Evolutionary conservation across 2,797 vertebrate species (phyloP).

Genomic region (Nyctalus aviator): DNA sequence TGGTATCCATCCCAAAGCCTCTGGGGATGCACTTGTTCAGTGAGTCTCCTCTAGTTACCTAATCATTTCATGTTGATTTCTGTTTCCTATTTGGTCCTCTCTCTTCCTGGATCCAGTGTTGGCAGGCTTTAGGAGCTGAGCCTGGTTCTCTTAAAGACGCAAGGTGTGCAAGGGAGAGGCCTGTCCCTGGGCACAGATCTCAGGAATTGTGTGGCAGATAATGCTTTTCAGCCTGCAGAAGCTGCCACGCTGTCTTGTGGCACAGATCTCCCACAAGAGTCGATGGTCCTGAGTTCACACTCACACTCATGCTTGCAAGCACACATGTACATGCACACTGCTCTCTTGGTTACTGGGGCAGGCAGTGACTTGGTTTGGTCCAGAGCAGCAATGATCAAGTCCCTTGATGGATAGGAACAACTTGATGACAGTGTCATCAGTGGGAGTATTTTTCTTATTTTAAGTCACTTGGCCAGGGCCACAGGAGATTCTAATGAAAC

Average conservation of each 20-base stretch:
- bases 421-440: neutral
- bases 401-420: neutral
- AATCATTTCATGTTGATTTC: neutral
- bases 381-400: neutral
- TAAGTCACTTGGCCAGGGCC: neutral
- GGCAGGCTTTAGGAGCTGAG: neutral
- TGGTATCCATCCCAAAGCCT: neutral
- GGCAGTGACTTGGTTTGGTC: neutral
- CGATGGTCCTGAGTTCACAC: neutral
- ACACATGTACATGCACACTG: neutral
- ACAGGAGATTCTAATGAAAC: neutral
- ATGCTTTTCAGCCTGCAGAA: neutral
- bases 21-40: neutral
- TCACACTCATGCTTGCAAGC: neutral
- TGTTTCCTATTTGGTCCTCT: neutral
- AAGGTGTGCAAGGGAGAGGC: neutral
- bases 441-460: neutral
- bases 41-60: neutral
- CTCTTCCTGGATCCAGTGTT: neutral
- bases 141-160: neutral
- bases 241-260: neutral
- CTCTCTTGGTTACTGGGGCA: neutral
- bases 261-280: neutral
- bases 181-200: neutral
- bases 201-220: neutral